phyloP scores from a whole-genome alignment of 2,797 vertebrate genomes.

The Sebastes kiyomatsui region DNA sequence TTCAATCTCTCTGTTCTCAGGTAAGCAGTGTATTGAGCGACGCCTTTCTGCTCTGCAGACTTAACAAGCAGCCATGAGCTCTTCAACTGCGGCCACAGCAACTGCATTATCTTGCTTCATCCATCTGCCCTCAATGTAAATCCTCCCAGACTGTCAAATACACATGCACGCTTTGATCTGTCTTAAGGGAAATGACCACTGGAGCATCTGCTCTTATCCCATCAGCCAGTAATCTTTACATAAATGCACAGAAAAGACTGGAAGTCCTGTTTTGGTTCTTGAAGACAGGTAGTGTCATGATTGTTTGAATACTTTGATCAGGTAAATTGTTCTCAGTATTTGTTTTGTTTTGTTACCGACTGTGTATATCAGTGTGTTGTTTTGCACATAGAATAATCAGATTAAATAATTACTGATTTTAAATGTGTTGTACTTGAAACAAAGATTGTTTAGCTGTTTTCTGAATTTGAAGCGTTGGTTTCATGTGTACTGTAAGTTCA shows the following conservation, averaged over 20 bases:
- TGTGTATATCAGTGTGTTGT: conserved; percentile 22
- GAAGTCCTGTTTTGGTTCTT: conserved; percentile 29
- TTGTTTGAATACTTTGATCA: conserved; percentile 42
- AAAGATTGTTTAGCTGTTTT: conserved; percentile 25
- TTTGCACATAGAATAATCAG: conserved; percentile 54
- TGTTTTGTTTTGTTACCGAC: conserved; percentile 42
- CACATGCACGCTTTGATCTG: conserved; percentile 70
- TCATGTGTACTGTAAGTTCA: conserved; percentile 34
- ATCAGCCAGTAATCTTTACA: conserved; percentile 27
- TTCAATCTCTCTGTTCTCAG: conserved; percentile 73
- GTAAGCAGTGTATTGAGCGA: conserved; percentile 93
- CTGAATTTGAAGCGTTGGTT: conserved; percentile 35
- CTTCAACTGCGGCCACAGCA: conserved; percentile 12
- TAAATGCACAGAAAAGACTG: conserved; percentile 45
- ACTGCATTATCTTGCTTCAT: conserved; percentile 28
- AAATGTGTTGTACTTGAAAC: conserved; percentile 71
- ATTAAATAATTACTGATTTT: conserved; percentile 13
- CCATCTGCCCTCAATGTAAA: conserved; percentile 19
- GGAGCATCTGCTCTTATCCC: conserved; percentile 46
- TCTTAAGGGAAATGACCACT: conserved; percentile 67
- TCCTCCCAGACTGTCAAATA: conserved; percentile 39
- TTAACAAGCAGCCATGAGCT: conserved; percentile 73
- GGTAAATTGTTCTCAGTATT: conserved; percentile 39
- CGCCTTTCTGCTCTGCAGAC: conserved; percentile 89
- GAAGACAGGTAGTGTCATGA: conserved; percentile 39